Base-by-base conservation (phyloP, 2,888 invertebrate species). In the Xestia ashworthii region DNA sequence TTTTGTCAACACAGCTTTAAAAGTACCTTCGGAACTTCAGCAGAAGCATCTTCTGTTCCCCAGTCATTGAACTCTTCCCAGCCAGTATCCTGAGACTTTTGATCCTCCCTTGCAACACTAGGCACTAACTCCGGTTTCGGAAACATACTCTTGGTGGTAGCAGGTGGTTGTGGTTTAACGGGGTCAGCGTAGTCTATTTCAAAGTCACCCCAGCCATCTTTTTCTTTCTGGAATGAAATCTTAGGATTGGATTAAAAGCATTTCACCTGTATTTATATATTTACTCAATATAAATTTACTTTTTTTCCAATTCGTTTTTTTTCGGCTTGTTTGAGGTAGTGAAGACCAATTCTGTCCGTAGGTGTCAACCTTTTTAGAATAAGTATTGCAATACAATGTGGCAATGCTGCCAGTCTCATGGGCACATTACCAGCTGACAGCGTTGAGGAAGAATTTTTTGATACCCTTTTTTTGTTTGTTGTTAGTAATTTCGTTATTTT, bases 31-130 rank as follows among this genome's bases (percentile, higher is more conserved):
- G 87, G 78, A 55, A 70, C 78, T 73, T 80, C 86, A 65, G 71
- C 77, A n/a, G 80, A 11, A 0, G 70, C 74, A 62, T 92, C 92
- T 81, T 92, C 93, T 32, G 94, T 90, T 19, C 94, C 96, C 96
- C 97, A 96, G 85, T 97, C 96, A 87, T 94, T 97, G 87, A 97
- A 96, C 58, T 97, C 95, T 91, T 97, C 96, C 97, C 97, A 97
- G 1, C 96, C 96, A 0, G 96, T 95, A 64, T 94, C 94, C 79
- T 96, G 89, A 41, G 95, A 92, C 32, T 94, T 93, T 38, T 91
- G 77, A 65, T 64, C 83, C 3, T 84, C 86, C 73, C 88, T 84
- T 58, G 73, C 55, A 19, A 48, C 79, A 50, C 70, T 67, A 72
- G 70, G 77, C 11, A 44, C 68, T 60, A 79, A 8, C 9, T 76